These are phyloP conservation scores for Calidris pygmaea DNA, from an alignment of 2,113 vertebrate species.

Conservation along the genomic window DNA sequence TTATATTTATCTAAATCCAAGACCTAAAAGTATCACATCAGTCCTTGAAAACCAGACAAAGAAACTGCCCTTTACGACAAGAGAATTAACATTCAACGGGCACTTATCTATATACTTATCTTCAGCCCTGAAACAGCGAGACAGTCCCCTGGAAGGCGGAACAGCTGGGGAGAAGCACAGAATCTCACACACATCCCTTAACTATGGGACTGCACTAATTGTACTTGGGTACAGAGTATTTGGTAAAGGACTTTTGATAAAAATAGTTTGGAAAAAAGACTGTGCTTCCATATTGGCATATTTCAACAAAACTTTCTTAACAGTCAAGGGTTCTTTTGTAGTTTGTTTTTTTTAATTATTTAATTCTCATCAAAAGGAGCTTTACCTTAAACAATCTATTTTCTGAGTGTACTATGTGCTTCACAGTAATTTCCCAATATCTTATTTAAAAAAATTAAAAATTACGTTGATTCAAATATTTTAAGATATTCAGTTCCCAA, in stretches of 20 bases:
- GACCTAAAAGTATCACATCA: not conserved
- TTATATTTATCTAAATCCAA: not conserved
- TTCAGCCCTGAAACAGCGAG: not conserved
- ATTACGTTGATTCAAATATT: not conserved
- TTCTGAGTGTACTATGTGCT: not conserved
- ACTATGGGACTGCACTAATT: not conserved
- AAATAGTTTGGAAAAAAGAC: not conserved
- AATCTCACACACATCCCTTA: not conserved
- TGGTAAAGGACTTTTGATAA: not conserved
- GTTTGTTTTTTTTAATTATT: not conserved
- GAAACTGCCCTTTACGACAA: not conserved
- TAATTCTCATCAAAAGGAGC: not conserved
- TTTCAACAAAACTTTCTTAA: not conserved
- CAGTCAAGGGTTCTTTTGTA: not conserved
- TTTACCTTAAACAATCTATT: not conserved
- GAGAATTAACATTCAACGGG: not conserved
- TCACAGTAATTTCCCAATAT: not conserved
- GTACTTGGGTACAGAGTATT: too few species aligned
- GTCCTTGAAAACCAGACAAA: not conserved
- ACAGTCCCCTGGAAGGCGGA: not conserved
- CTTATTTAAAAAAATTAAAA: not conserved
- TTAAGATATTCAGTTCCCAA: not conserved
- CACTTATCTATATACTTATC: not conserved
- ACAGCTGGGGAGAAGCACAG: not conserved
- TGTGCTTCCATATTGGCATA: not conserved